A percentile compares a stretch with the other conserved stretches of the same genome.
Conservation (phyloP, 1,140 invertebrate species). For the Dendroctonus valens region DNA sequence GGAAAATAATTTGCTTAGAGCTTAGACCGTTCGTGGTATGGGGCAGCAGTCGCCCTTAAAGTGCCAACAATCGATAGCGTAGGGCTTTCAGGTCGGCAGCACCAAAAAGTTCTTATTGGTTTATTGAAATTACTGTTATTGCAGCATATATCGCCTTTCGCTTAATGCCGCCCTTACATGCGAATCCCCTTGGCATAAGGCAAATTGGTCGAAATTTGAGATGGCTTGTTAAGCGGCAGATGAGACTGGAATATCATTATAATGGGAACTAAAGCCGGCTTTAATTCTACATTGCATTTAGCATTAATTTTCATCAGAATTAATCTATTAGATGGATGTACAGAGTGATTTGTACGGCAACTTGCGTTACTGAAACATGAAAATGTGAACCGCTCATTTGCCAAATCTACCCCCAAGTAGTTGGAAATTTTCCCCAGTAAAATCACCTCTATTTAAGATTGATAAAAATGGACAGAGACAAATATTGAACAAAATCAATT, state of each 20-base stretch:
- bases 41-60: background rate
- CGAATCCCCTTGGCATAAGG: slow-evolving; percentile 7
- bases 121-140: slow-evolving; percentile 24
- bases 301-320: too few species aligned
- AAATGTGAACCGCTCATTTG: too few species aligned
- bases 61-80: slow-evolving; percentile 4
- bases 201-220: slow-evolving; percentile 15
- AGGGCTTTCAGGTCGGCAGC: background rate
- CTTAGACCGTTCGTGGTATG: background rate
- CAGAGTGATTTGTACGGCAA: too few species aligned
- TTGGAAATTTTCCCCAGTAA: too few species aligned
- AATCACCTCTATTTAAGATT: too few species aligned
- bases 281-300: too few species aligned
- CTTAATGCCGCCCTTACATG: slow-evolving; percentile 16
- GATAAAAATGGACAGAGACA: too few species aligned
- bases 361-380: too few species aligned
- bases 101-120: slow-evolving; percentile 6
- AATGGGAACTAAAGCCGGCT: slow-evolving; percentile 2
- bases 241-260: background rate
- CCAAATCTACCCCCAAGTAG: too few species aligned
- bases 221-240: background rate
- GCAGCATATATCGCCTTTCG: slow-evolving; percentile 8
- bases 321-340: too few species aligned
- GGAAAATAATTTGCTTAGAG: background rate
- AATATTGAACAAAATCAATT: too few species aligned